Evolutionary conservation across 2,797 vertebrate genomes (phyloP).

Genomic region (Notolepis coatsorum): DNA sequence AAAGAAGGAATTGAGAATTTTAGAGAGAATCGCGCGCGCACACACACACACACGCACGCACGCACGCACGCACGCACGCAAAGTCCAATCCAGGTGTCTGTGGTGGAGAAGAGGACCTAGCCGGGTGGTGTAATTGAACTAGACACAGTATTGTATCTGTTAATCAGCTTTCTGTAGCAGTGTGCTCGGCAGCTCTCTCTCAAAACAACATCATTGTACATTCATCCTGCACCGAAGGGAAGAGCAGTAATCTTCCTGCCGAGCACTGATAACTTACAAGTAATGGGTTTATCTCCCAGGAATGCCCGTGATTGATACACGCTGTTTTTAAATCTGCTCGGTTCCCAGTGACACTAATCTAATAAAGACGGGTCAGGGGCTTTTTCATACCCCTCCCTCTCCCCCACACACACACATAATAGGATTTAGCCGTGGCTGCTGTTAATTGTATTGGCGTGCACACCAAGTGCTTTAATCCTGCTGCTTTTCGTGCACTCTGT

Average conservation of each 20-base stretch:
- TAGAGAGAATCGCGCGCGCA: slow-evolving; percentile 8
- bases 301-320: slow-evolving; percentile 74
- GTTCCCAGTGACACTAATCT: slow-evolving; percentile 73
- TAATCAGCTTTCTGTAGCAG: slow-evolving; percentile 41
- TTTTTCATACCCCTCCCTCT: slow-evolving; percentile 67
- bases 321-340: slow-evolving; percentile 78
- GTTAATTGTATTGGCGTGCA: slow-evolving; percentile 77
- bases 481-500: slow-evolving; percentile 47
- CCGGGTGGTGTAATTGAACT: slow-evolving; percentile 70
- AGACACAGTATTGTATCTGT: slow-evolving; percentile 62
- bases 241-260: slow-evolving; percentile 72
- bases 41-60: slow-evolving; percentile 3
- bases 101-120: slow-evolving; percentile 50
- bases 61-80: slow-evolving; percentile 6
- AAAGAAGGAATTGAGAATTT: slow-evolving; percentile 20
- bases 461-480: slow-evolving; percentile 69
- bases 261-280: slow-evolving; percentile 76
- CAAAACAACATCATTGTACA: slow-evolving; percentile 74
- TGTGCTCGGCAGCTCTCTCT: slow-evolving; percentile 59
- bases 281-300: slow-evolving; percentile 79
- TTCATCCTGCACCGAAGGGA: slow-evolving; percentile 69
- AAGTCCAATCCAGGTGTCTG: slow-evolving; percentile 27
- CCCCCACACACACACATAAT: slow-evolving; percentile 74
- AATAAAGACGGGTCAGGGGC: slow-evolving; percentile 74
- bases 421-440: slow-evolving; percentile 77